These are phyloP conservation scores for Podocnemis expansa DNA, from an alignment of 2,113 vertebrate genomes.

Conservation along the genomic window DNA sequence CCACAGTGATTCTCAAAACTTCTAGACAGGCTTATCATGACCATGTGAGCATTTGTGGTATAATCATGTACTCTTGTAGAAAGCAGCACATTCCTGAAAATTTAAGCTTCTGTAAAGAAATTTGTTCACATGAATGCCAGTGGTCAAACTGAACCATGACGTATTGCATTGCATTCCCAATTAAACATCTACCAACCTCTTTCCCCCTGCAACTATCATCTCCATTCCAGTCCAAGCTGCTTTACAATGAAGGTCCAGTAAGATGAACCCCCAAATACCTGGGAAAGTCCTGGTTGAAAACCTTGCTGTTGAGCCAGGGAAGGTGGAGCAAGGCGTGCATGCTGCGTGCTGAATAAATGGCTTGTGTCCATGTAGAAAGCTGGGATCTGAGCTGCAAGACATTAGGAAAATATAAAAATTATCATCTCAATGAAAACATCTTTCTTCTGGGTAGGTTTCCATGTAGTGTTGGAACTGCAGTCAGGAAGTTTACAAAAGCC, in stretches of 20 bases:
- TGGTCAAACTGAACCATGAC: neutral
- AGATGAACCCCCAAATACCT: constrained; percentile 78
- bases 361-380: constrained; percentile 99
- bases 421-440: neutral
- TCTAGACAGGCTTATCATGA: neutral
- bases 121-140: neutral
- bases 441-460: neutral
- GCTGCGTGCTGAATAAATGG: constrained; percentile 93
- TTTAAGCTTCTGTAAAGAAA: neutral
- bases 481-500: neutral
- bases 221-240: neutral
- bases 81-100: neutral
- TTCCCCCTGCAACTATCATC: neutral
- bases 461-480: neutral
- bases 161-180: neutral
- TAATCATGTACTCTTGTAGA: neutral
- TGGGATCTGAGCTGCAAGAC: constrained; percentile 92
- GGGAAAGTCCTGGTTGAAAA: constrained; percentile 95
- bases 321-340: constrained; percentile 91
- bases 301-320: constrained; percentile 96
- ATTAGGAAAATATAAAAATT: constrained; percentile 65
- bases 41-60: neutral
- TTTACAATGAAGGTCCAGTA: neutral
- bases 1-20: neutral
- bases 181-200: neutral